These are phyloP conservation scores for Eupristina koningsbergeri DNA, from an alignment of 1,140 invertebrate species.

Conservation along the genomic window DNA sequence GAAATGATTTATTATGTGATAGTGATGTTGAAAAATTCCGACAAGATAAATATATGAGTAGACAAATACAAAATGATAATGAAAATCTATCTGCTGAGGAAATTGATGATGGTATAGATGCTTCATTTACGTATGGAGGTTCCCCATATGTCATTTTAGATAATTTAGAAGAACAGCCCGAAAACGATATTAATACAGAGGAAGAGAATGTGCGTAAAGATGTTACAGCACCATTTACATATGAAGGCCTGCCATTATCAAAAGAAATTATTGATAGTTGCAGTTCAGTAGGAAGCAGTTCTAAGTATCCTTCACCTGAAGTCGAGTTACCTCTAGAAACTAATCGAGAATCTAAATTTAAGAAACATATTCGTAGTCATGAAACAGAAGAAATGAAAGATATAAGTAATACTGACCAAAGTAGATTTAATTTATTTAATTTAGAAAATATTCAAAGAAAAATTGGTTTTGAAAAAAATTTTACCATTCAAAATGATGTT, in stretches of 20 bases:
- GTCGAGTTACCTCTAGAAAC: background rate
- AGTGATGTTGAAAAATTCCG: background rate
- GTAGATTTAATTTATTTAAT: background rate
- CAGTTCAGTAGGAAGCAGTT: constrained; percentile 37
- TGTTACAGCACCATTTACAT: constrained; percentile 38
- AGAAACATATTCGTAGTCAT: constrained; percentile 8
- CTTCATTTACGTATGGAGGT: constrained; percentile 39
- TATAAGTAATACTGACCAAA: background rate
- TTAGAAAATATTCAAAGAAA: background rate
- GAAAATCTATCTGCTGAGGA: background rate
- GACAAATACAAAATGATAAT: background rate
- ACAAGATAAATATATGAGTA: background rate
- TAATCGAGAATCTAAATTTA: constrained; percentile 16
- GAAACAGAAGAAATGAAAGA: background rate
- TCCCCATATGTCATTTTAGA: constrained; percentile 43
- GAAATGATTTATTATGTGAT: background rate
- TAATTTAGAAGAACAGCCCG: constrained; percentile 33
- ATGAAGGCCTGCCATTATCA: constrained; percentile 40
- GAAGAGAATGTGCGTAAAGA: constrained; percentile 33
- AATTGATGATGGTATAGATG: background rate
- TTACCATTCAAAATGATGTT: constrained; percentile 11
- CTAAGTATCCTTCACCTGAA: constrained; percentile 16
- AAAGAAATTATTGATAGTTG: constrained; percentile 43
- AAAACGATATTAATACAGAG: constrained; percentile 16
- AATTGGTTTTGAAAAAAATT: background rate